Evolutionary conservation across 2,888 invertebrate species (phyloP), one percentile per base, ranked within the genome.

Genomic region (Kuschelorhynchus macadamiae): DNA sequence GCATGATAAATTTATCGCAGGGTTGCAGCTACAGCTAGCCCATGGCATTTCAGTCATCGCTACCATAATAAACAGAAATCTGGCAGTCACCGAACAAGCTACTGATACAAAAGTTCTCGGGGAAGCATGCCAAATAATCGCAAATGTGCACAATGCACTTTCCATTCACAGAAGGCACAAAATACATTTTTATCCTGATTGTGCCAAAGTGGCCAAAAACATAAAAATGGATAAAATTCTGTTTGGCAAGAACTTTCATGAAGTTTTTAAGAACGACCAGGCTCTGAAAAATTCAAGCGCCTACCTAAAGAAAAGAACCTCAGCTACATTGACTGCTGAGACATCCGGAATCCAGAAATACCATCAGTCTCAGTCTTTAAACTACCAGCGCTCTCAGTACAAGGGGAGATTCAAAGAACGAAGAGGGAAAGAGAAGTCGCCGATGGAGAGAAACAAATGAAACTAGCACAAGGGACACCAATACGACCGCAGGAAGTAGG

Each of bases 1-100:
- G 18, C 55, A 55, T 30, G 41, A 55, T 16, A 56, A 41, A 5
- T 56, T 56, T 30, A 41, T 21, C n/a, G n/a, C 42, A 25, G 30
- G 42, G 8, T 30, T 56, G 16, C 52, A 52, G 18, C 9, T 39
- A 53, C 53, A 53, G 39, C 25, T 53, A 39, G 36, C 25, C 25
- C 39, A 12, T 32, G 39, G 53, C n/a, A 18, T 53, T 7, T 36
- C 20, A 39, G 41, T 39, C 39, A 39, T 53, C 11, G 53, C 20
- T 20, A 53, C 53, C 18, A 39, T 39, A 53, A 53, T 53, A 7
- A 39, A 14, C 3, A 16, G 18, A 33, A 53, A 39, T 18, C 53
- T 53, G 0, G 0, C 41, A 33, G 44, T 44, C 3, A 16, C 11
- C 11, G 44, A 44, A 44, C 41, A 14, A 17, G 44, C 44, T n/a